phyloP scores from a whole-genome alignment of 2,113 vertebrate genomes.

The Glaucomys volans region DNA sequence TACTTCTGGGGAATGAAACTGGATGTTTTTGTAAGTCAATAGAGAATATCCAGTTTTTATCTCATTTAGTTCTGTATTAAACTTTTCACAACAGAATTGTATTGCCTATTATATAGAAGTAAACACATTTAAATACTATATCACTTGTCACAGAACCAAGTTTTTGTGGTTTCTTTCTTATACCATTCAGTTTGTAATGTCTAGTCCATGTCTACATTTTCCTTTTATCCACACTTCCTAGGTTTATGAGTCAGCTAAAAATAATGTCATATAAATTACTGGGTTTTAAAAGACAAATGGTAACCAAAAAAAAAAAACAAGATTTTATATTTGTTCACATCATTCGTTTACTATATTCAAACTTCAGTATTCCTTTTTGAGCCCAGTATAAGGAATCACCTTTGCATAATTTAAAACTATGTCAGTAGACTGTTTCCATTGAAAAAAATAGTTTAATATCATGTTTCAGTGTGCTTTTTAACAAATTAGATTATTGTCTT shows the following conservation, averaged over 20 bases:
- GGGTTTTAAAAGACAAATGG: slow-evolving; percentile 46
- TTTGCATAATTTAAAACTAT: slow-evolving; percentile 66
- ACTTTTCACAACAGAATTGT: neutral
- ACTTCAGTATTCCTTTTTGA: neutral
- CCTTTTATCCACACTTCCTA: slow-evolving; percentile 9
- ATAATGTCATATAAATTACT: slow-evolving; percentile 27
- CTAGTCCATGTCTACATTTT: neutral
- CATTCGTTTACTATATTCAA: slow-evolving; percentile 18
- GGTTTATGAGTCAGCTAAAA: slow-evolving; percentile 13
- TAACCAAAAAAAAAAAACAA: slow-evolving; percentile 24
- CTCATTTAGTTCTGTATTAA: slow-evolving; percentile 28
- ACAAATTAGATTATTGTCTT: slow-evolving; percentile 61
- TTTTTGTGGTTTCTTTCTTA: neutral
- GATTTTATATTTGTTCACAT: slow-evolving; percentile 4
- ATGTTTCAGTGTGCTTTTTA: slow-evolving; percentile 51
- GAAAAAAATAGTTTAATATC: slow-evolving; percentile 13
- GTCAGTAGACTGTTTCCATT: slow-evolving; percentile 35
- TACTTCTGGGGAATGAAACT: slow-evolving; percentile 31
- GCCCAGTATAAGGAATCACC: neutral
- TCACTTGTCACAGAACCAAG: neutral
- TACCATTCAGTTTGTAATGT: slow-evolving; percentile 16
- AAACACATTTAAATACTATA: neutral
- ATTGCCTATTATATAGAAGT: neutral
- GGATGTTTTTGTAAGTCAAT: slow-evolving; percentile 16
- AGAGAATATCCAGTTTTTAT: slow-evolving; percentile 45